phyloP scores from a whole-genome alignment of 2,113 vertebrate species.

The Neolamprologus longior region DNA sequence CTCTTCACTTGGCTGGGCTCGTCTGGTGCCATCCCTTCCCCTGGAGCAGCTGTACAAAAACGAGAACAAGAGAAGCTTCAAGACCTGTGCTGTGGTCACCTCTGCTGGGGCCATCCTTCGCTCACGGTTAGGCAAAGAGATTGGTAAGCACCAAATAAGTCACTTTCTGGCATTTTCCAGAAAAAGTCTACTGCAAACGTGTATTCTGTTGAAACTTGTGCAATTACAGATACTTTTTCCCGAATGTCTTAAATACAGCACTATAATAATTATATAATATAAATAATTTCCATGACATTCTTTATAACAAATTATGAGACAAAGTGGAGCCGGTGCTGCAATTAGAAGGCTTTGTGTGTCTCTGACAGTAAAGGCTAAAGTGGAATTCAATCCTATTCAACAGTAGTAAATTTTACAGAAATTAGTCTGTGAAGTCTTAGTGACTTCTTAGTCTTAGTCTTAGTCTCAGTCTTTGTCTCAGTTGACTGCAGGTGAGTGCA shows the following conservation, averaged over 20 bases:
- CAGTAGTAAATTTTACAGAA: neutral
- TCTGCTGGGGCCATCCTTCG: conserved; percentile 94
- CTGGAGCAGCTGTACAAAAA: conserved; percentile 71
- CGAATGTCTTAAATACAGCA: neutral
- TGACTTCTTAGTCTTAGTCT: neutral
- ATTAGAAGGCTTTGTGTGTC: neutral
- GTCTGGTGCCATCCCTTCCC: conserved; percentile 76
- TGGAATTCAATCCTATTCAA: neutral
- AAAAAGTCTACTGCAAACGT: neutral
- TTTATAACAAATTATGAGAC: neutral
- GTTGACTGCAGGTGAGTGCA: neutral
- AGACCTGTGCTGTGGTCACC: conserved; percentile 90
- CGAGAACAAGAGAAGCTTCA: conserved; percentile 54
- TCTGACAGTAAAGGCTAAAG: neutral
- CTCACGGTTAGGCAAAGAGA: conserved; percentile 89
- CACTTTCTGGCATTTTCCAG: neutral
- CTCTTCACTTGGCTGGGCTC: conserved; percentile 82
- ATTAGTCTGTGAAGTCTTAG: neutral
- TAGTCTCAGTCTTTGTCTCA: neutral
- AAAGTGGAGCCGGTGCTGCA: neutral
- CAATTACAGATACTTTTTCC: neutral
- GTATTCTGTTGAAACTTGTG: neutral
- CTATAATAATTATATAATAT: neutral
- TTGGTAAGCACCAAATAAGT: conserved; percentile 68
- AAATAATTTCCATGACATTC: neutral